Conservation (phyloP, 2,113 vertebrate genomes). For the Procavia capensis region DNA sequence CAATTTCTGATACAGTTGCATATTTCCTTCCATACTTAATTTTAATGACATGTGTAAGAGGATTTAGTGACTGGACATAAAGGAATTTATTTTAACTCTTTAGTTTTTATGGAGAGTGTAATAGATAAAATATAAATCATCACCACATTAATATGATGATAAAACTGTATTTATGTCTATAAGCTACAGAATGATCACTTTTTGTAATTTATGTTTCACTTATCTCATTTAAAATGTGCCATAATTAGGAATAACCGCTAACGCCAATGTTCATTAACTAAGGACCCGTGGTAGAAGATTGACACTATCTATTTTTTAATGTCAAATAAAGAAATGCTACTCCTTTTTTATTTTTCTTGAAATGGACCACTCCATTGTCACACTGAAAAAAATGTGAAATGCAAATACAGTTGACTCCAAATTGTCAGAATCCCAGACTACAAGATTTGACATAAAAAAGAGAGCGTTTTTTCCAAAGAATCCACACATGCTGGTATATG, state of each 20-base stretch:
- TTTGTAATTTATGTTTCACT: constrained; percentile 75
- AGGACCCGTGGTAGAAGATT: background rate
- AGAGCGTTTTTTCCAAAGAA: background rate
- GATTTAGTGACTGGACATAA: constrained; percentile 80
- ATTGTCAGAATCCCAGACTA: background rate
- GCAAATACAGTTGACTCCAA: background rate
- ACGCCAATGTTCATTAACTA: constrained; percentile 6
- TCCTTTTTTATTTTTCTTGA: background rate
- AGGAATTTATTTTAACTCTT: constrained; percentile 83
- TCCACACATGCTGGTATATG: background rate
- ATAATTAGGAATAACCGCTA: constrained; percentile 22
- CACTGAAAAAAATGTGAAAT: constrained; percentile 14
- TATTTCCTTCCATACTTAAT: constrained; percentile 84
- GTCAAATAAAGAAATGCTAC: constrained; percentile 9
- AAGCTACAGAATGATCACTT: constrained; percentile 68
- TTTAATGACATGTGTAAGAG: constrained; percentile 82
- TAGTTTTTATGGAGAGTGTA: constrained; percentile 75
- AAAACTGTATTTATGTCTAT: constrained; percentile 67
- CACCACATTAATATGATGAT: constrained; percentile 65
- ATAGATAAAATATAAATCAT: constrained; percentile 77
- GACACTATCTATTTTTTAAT: background rate
- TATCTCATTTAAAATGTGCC: constrained; percentile 68
- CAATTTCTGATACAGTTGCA: constrained; percentile 84
- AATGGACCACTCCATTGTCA: background rate
- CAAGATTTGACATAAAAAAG: background rate